Percentiles rank a stretch among this genome's conserved stretches.
phyloP scores from a whole-genome alignment of 2,797 vertebrate genomes.

The Tragelaphus oryx region DNA sequence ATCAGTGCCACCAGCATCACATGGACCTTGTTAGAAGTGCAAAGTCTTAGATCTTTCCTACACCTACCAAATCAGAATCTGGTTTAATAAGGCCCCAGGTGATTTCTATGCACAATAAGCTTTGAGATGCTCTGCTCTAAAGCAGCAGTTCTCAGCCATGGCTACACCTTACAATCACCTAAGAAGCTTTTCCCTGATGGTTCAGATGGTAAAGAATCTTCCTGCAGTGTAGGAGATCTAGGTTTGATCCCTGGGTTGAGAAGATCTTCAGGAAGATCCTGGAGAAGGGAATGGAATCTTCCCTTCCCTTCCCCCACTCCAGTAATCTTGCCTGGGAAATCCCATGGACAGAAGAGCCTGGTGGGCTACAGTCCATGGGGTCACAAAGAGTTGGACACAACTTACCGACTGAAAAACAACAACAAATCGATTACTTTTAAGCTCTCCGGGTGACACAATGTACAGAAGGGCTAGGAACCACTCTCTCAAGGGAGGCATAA shows the following conservation, averaged over 20 bases:
- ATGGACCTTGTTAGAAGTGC: background rate
- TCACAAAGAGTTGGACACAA: background rate
- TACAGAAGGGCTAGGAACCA: background rate
- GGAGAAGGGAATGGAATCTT: background rate
- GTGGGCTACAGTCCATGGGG: background rate
- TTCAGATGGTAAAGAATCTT: background rate
- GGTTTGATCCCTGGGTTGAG: background rate
- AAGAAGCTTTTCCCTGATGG: background rate
- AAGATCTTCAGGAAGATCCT: background rate
- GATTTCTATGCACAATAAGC: background rate
- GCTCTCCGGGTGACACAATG: background rate
- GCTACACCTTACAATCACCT: background rate
- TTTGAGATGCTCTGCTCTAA: background rate
- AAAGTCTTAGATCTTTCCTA: background rate
- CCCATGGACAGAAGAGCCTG: background rate
- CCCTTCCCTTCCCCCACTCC: background rate
- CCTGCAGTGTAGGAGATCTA: background rate
- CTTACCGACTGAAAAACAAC: background rate
- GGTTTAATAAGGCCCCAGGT: background rate
- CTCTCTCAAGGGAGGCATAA: background rate
- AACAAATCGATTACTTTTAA: background rate
- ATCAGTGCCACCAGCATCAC: background rate
- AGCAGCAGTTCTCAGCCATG: background rate
- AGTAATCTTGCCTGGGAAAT: background rate
- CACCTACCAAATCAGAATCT: background rate